phyloP scores from a whole-genome alignment of 2,797 vertebrate species.

The Ataeniobius toweri region DNA sequence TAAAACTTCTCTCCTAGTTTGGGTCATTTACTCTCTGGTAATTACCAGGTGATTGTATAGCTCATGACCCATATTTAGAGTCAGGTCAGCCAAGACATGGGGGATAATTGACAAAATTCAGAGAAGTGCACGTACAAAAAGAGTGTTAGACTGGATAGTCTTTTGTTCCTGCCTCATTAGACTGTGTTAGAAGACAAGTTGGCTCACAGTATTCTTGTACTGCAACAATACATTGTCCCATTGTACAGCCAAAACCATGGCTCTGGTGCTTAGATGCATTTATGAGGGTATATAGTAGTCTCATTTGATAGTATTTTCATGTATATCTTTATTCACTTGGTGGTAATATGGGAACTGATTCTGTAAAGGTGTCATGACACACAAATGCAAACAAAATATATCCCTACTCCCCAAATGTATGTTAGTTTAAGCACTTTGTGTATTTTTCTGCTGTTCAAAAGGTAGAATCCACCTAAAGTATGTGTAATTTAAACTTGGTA shows the following conservation, averaged over 20 bases:
- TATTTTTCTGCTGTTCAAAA: neutral
- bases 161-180: conserved; percentile 80
- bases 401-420: conserved; percentile 15
- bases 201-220: conserved; percentile 68
- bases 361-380: conserved; percentile 1
- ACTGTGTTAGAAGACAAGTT: conserved; percentile 77
- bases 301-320: conserved; percentile 42
- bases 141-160: conserved; percentile 70
- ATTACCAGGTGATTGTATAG: conserved; percentile 81
- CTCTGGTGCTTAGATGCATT: conserved; percentile 45
- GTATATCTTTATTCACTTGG: conserved; percentile 24
- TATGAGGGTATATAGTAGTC: conserved; percentile 34
- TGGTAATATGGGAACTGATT: conserved; percentile 40
- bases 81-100: conserved; percentile 76
- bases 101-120: conserved; percentile 79
- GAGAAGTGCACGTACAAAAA: conserved; percentile 77
- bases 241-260: conserved; percentile 44
- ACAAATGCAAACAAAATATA: conserved; percentile 16
- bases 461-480: neutral
- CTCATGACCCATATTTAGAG: conserved; percentile 81
- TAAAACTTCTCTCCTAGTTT: conserved; percentile 79
- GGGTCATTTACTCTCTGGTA: conserved; percentile 82
- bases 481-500: neutral
- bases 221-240: conserved; percentile 64
- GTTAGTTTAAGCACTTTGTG: conserved; percentile 27